A percentile compares a stretch with the other conserved stretches of the same genome.
These are phyloP conservation scores for Cassiopea xamachana DNA, from an alignment of 30 jellyfish, hydroid and myxozoan genomes.

Conservation along the genomic window DNA sequence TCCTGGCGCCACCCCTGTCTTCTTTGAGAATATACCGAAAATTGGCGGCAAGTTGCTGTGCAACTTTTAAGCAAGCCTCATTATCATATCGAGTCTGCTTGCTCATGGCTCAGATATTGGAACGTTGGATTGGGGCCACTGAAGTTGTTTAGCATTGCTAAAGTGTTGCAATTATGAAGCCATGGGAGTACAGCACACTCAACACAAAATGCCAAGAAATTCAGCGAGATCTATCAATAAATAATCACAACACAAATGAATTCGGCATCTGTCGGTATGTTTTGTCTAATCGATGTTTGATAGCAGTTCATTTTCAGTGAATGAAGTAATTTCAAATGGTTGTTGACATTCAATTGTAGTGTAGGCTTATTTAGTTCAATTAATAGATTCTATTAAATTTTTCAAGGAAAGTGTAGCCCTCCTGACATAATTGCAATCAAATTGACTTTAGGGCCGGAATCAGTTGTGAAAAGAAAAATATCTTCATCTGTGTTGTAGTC, in stretches of 20 bases:
- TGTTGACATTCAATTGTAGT: too few relatives aligned
- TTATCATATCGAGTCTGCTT: neutral
- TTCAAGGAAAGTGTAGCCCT: too few relatives aligned
- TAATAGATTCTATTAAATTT: too few relatives aligned
- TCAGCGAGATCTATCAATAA: conserved; percentile 5
- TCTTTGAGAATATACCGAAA: too few relatives aligned
- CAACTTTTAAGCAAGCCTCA: neutral
- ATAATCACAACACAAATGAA: neutral
- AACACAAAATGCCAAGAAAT: conserved; percentile 16
- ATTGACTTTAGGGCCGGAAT: too few relatives aligned
- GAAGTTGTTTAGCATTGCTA: neutral
- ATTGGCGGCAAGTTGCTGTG: neutral
- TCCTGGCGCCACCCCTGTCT: too few relatives aligned
- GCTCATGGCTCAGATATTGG: neutral
- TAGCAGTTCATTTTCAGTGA: neutral
- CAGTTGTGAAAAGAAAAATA: too few relatives aligned
- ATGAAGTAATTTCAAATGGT: too few relatives aligned
- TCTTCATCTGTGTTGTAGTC: too few relatives aligned
- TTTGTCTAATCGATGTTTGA: neutral
- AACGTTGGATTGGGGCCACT: neutral
- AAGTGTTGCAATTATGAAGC: conserved; percentile 19
- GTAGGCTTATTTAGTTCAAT: too few relatives aligned
- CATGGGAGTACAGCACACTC: conserved; percentile 55
- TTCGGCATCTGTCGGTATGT: neutral
- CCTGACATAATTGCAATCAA: too few relatives aligned